These are phyloP conservation scores for Cylloceria caligata DNA, from an alignment of 2,888 invertebrate species.

Conservation along the genomic window DNA sequence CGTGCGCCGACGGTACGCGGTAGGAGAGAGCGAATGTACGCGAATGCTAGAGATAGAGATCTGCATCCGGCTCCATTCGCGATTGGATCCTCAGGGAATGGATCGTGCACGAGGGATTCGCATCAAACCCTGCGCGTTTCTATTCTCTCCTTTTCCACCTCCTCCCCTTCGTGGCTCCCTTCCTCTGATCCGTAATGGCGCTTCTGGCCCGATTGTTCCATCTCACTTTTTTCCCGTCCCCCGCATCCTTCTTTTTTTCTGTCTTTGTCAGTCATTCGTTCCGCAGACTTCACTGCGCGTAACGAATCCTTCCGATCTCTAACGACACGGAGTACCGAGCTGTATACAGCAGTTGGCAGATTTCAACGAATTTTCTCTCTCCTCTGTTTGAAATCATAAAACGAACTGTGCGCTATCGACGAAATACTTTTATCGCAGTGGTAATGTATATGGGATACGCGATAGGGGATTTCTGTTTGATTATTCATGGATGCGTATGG, in stretches of 20 bases:
- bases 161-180: neutral
- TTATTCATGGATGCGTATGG: slow-evolving; percentile 36
- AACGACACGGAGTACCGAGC: neutral
- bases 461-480: slow-evolving; percentile 29
- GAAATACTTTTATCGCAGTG: slow-evolving; percentile 8
- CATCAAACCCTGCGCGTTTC: slow-evolving; percentile 60
- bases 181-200: slow-evolving; percentile 22
- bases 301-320: slow-evolving; percentile 22
- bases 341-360: slow-evolving; percentile 6
- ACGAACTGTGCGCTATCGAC: neutral
- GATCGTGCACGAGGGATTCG: slow-evolving; percentile 57
- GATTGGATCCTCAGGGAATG: slow-evolving; percentile 69
- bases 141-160: slow-evolving; percentile 33
- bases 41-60: slow-evolving; percentile 60
- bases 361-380: neutral
- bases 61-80: slow-evolving; percentile 67
- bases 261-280: slow-evolving; percentile 32
- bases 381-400: neutral
- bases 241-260: slow-evolving; percentile 32
- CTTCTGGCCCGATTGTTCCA: slow-evolving; percentile 58
- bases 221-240: slow-evolving; percentile 53
- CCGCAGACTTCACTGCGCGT: neutral
- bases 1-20: slow-evolving; percentile 22
- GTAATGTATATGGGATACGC: neutral
- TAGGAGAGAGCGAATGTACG: slow-evolving; percentile 43